Base-by-base conservation (phyloP, 2,113 vertebrate species). In the Chaetorhynchus papuensis region DNA sequence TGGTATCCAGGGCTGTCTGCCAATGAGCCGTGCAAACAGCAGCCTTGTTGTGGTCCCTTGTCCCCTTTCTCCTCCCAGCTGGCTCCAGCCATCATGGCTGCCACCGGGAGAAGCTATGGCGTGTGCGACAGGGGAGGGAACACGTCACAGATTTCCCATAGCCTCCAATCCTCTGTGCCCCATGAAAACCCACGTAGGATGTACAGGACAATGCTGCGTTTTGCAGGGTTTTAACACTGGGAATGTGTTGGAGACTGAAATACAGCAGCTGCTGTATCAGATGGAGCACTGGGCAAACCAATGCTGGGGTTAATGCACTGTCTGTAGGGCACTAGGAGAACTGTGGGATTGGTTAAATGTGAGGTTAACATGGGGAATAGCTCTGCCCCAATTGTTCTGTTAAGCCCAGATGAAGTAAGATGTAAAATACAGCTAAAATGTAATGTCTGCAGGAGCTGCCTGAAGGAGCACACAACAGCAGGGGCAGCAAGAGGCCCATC, bases 111-210 rank as follows among this genome's bases (percentile, higher is more conserved):
- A 71, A 23, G 16, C 87, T 71, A 39, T 63, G 52, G 13, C 15
- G 8, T 11, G 13, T 69, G 22, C 0, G 4, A 6, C 30, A 56
- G 22, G 10, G 35, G 15, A 64, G 76, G 50, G 20, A 88, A 45
- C 2, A 27, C 0, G 0, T 41, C 63, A 54, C 37, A 39, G 26
- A 50, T 28, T 93, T 74, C 39, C 52, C 2, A 1, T 42, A 70
- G 45, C 52, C n/a, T 63, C 39, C 1, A 5, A 7, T 27, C 68
- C 37, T 3, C 2, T 22, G 22, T 35, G 7, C 23, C 18, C 30
- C 10, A 10, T 37, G 23, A 68, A 87, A 82, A 6, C 2, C 0
- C 39, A 10, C 1, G 1, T 3, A 47, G 53, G 24, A 44, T 53
- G n/a, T 64, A 33, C 18, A 60, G 57, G 61, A 79, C 82, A 85